A percentile compares a stretch with the other conserved stretches of the same genome.
Evolutionary conservation across 53 echinoderm and acorn worm genomes (phyloP).

Genomic region (Echinometra lucunter): DNA sequence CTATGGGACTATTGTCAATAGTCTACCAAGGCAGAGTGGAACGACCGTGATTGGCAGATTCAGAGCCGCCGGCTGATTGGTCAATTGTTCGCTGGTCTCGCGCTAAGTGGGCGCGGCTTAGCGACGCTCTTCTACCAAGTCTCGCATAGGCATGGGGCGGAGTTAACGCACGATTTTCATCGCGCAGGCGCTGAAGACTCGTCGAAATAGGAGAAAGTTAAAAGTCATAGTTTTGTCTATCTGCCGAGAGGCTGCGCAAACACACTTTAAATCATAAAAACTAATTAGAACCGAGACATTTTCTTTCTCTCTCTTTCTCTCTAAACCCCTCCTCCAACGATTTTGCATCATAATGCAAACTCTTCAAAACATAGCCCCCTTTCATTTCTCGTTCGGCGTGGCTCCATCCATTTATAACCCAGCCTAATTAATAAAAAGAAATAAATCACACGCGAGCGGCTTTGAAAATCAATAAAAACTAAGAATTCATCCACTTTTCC

Average conservation of each 20-base stretch:
- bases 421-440: constrained; percentile 62
- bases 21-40: neutral
- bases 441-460: constrained; percentile 57
- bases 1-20: constrained; percentile 35
- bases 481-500: constrained; percentile 21
- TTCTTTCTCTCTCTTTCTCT: neutral
- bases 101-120: constrained; percentile 44
- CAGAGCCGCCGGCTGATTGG: constrained; percentile 56
- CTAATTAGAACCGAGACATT: constrained; percentile 48
- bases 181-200: constrained; percentile 25
- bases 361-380: constrained; percentile 62
- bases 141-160: constrained; percentile 1
- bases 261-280: constrained; percentile 43
- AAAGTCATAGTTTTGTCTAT: neutral
- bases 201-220: neutral
- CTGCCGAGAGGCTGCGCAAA: constrained; percentile 29
- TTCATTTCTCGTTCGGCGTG: constrained; percentile 21
- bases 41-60: constrained; percentile 61
- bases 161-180: neutral
- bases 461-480: constrained; percentile 38
- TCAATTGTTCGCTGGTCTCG: constrained; percentile 61
- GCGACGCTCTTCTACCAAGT: neutral
- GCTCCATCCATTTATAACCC: constrained; percentile 53
- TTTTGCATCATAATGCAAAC: constrained; percentile 46
- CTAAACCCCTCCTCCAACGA: constrained; percentile 1